Evolutionary conservation across 2,888 invertebrate species (phyloP), one percentile per base, ranked within the genome.

Genomic region (Caenorhabditis angaria): DNA sequence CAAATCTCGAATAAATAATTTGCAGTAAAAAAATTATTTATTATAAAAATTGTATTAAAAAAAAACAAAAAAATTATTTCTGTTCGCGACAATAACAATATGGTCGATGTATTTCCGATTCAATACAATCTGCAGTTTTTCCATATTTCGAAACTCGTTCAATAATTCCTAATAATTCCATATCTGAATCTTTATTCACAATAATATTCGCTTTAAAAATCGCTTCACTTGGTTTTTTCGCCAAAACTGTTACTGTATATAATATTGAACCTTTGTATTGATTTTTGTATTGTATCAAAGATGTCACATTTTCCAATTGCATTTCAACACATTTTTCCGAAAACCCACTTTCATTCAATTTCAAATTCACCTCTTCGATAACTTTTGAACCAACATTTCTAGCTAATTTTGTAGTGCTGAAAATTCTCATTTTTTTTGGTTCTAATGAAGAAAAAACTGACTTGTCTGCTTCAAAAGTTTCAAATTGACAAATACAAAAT

Each of bases 401-500:
- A 4, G 67, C 67, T 5, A 54, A 25, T 27, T 51, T 24, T 25
- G 67, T 61, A 12, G 64, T 56, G 4, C 72, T 72, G 60, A 60
- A 48, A 68, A 64, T 5, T 24, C n/a, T n/a, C n/a, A n/a, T n/a
- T n/a, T n/a, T n/a, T n/a, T n/a, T n/a, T n/a, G n/a, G n/a, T n/a
- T n/a, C n/a, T n/a, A n/a, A n/a, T n/a, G n/a, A n/a, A n/a, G n/a
- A n/a, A n/a, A n/a, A 20, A 25, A 57, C 61, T 61, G 20, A 73
- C 73, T 24, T 59, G 2, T 57, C 28, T 47, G 62, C 14, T 22
- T 48, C 18, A 10, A 56, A 59, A 6, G 28, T 64, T 5, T 65
- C 48, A 29, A 72, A 73, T 12, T 81, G 70, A 57, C 81, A 81
- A 48, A 78, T 63, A 63, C 81, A 81, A 53, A 77, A 80, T 29